These are phyloP conservation scores for Paradoxurus hermaphroditus DNA, from an alignment of 2,113 vertebrate species.

Conservation along the genomic window DNA sequence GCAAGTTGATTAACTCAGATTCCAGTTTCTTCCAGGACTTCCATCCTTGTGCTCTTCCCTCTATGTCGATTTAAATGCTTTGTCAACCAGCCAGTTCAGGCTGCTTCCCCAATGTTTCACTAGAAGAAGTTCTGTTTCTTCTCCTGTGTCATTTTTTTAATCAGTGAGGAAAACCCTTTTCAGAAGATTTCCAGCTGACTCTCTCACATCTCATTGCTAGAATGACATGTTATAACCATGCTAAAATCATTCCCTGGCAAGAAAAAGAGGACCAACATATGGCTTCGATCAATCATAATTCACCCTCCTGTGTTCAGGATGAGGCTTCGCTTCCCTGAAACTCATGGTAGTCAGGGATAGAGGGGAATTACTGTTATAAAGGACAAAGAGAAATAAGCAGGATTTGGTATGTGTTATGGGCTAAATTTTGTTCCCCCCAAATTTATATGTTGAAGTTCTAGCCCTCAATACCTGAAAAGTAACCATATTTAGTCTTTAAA, in stretches of 20 bases:
- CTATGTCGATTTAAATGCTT: neutral
- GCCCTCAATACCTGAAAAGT: neutral
- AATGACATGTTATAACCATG: neutral
- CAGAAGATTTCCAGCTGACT: neutral
- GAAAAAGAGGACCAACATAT: neutral
- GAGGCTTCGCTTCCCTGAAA: neutral
- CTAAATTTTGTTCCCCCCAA: neutral
- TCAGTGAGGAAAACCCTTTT: neutral
- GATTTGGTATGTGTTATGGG: neutral
- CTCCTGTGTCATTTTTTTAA: neutral
- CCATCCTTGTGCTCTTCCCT: neutral
- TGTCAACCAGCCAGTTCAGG: neutral
- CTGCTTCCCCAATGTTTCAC: neutral
- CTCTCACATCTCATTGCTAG: neutral
- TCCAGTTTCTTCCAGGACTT: neutral
- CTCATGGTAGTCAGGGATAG: neutral
- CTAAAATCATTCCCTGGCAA: neutral
- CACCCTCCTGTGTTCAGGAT: neutral
- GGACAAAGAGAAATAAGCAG: neutral
- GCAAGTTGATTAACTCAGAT: neutral
- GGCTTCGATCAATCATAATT: neutral
- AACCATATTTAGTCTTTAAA: neutral
- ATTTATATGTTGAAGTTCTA: neutral
- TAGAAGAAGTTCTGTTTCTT: neutral
- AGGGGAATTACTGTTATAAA: neutral